Conservation (phyloP, 1,140 invertebrate species). For the Xylocopa sonorina region DNA sequence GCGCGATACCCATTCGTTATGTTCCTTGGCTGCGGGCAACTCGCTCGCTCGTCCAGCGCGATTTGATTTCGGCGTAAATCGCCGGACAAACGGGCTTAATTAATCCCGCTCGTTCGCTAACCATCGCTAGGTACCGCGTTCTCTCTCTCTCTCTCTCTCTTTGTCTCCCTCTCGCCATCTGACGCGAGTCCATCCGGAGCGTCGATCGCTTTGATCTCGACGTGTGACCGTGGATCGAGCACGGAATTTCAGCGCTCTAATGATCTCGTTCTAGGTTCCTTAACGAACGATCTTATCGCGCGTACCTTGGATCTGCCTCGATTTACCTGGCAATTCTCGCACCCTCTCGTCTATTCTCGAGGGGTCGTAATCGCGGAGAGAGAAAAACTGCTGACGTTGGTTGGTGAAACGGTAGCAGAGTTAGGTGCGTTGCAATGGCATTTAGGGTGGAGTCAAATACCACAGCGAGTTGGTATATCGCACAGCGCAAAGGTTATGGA, state of each 20-base stretch:
- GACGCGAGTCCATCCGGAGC: conserved; percentile 11
- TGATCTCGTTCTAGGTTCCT: background rate
- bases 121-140: background rate
- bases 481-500: no score
- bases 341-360: no score
- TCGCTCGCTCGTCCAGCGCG: conserved; percentile 56
- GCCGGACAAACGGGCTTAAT: conserved; percentile 77
- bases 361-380: no score
- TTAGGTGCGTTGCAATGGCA: no score
- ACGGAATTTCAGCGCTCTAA: background rate
- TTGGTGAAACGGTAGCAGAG: no score
- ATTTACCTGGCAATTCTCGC: background rate
- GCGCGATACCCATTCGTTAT: conserved; percentile 68
- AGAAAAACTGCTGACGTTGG: no score
- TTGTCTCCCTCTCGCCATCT: conserved; percentile 27
- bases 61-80: conserved; percentile 73
- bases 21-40: conserved; percentile 60
- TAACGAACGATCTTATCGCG: no score
- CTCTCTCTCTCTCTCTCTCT: no score
- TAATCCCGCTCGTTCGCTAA: conserved; percentile 66
- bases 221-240: background rate
- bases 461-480: no score
- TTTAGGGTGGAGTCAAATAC: no score
- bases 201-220: conserved; percentile 17
- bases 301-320: no score